Evolutionary conservation across 2,113 vertebrate species (phyloP).

Genomic region (Oreochromis niloticus): DNA sequence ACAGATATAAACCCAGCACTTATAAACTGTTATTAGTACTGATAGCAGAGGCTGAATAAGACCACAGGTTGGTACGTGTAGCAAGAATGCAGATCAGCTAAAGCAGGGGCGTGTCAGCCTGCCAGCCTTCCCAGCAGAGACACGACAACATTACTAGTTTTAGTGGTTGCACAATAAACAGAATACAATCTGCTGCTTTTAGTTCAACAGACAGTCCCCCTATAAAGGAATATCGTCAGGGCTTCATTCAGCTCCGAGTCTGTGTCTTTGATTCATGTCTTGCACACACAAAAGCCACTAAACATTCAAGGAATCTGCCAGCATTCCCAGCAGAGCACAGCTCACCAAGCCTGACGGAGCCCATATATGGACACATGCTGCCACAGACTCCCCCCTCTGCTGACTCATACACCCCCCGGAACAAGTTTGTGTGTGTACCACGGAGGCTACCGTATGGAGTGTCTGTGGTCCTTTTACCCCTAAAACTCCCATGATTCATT

Average conservation of each 20-base stretch:
- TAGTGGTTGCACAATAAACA: not conserved
- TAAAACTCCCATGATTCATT: slow-evolving; percentile 68
- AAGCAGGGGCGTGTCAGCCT: not conserved
- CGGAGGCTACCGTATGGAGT: not conserved
- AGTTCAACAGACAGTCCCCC: not conserved
- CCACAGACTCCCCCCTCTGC: slow-evolving; percentile 23
- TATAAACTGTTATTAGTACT: not conserved
- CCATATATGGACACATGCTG: slow-evolving; percentile 61
- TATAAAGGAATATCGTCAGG: not conserved
- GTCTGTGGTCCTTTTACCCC: not conserved
- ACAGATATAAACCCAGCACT: not conserved
- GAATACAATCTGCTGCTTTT: not conserved
- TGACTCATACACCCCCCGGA: slow-evolving; percentile 36
- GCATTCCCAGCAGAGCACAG: slow-evolving; percentile 60
- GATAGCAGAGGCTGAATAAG: not conserved
- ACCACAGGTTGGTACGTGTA: slow-evolving; percentile 37
- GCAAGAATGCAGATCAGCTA: slow-evolving; percentile 32
- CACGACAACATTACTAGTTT: not conserved
- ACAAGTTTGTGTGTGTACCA: not conserved
- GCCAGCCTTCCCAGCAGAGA: not conserved
- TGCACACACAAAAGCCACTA: slow-evolving; percentile 46
- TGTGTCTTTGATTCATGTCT: slow-evolving; percentile 9
- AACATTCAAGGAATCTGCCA: slow-evolving; percentile 68
- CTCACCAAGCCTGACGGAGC: slow-evolving; percentile 15
- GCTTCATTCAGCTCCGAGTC: not conserved